phyloP scores from a whole-genome alignment of 2,797 vertebrate genomes.

The Leptodactylus fallax region DNA sequence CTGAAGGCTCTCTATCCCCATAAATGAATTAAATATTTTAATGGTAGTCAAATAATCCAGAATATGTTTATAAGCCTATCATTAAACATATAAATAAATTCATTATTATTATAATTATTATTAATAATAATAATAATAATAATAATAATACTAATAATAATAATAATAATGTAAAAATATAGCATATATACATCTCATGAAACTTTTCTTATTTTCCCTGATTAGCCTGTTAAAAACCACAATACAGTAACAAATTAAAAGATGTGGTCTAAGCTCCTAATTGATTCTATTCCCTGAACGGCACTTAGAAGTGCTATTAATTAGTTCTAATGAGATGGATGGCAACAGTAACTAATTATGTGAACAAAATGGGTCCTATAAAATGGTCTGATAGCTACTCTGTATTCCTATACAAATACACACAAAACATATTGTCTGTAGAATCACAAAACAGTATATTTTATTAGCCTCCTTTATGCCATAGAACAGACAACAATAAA shows the following conservation, averaged over 20 bases:
- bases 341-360: slow-evolving; percentile 65
- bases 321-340: slow-evolving; percentile 65
- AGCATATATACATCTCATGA: background rate
- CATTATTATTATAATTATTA: too few relatives aligned
- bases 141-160: background rate
- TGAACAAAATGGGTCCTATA: slow-evolving; percentile 62
- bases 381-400: slow-evolving; percentile 62
- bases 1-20: background rate
- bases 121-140: too few relatives aligned
- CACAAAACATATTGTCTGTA: slow-evolving; percentile 60
- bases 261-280: slow-evolving; percentile 64
- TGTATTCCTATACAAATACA: slow-evolving; percentile 57
- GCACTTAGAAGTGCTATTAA: slow-evolving; percentile 64
- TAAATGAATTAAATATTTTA: background rate
- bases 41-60: background rate
- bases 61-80: background rate
- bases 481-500: slow-evolving; percentile 24
- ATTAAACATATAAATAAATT: too few relatives aligned
- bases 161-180: slow-evolving; percentile 2
- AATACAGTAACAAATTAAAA: slow-evolving; percentile 62
- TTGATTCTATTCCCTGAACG: slow-evolving; percentile 65
- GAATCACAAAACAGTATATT: slow-evolving; percentile 57
- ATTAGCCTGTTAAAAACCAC: slow-evolving; percentile 61
- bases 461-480: slow-evolving; percentile 34
- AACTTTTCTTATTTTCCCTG: slow-evolving; percentile 47